A percentile compares a stretch with the other conserved stretches of the same genome.
Evolutionary conservation across 1,140 invertebrate genomes (phyloP).

Genomic region (Tigriopus japonicus): DNA sequence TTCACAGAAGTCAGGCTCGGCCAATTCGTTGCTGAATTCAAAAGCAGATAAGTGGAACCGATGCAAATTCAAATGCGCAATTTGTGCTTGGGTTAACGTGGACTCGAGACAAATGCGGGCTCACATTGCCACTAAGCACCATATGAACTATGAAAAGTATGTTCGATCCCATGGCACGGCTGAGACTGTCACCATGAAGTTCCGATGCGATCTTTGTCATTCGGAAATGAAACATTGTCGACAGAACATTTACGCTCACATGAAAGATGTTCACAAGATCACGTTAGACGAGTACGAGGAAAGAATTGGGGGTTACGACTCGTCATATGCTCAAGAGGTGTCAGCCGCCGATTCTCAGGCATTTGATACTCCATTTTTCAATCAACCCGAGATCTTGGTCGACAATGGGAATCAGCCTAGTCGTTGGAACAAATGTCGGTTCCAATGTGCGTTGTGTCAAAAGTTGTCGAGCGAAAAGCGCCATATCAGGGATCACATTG

Average conservation of each 20-base stretch:
- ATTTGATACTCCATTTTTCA: neutral
- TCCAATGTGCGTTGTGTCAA: neutral
- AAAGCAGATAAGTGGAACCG: slow-evolving; percentile 9
- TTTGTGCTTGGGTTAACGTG: neutral
- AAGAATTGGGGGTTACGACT: neutral
- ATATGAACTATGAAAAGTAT: neutral
- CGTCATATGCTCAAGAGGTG: neutral
- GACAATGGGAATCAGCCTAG: neutral
- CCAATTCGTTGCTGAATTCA: neutral
- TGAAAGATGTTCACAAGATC: slow-evolving; percentile 12
- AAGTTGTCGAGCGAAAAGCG: slow-evolving; percentile 1
- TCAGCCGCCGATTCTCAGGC: neutral
- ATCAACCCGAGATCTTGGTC: neutral
- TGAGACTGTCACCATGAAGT: slow-evolving; percentile 3
- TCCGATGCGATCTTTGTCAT: slow-evolving; percentile 5
- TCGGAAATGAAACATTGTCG: slow-evolving; percentile 10
- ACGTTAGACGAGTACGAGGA: slow-evolving; percentile 7
- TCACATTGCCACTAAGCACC: neutral
- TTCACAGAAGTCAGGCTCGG: neutral
- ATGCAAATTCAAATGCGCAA: slow-evolving; percentile 1
- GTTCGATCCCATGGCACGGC: neutral
- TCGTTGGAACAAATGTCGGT: slow-evolving; percentile 9
- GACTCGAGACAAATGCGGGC: slow-evolving; percentile 6
- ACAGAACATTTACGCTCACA: slow-evolving; percentile 12
- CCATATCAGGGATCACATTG: slow-evolving; percentile 2